Percentiles rank a stretch among this genome's conserved stretches.
phyloP scores from a whole-genome alignment of 2,888 invertebrate species.

The Meliscaeva auricollis region DNA sequence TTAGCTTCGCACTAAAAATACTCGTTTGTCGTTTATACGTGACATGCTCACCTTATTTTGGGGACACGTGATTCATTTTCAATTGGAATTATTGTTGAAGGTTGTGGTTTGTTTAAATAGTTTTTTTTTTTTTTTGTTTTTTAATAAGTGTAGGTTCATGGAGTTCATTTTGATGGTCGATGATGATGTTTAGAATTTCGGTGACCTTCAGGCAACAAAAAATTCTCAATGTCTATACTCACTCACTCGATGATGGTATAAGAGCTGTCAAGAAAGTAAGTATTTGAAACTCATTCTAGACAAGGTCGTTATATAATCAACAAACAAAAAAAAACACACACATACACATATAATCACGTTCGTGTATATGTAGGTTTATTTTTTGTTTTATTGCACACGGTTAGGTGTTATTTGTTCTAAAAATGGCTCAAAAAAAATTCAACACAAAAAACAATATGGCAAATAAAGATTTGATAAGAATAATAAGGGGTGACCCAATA shows the following conservation, averaged over 20 bases:
- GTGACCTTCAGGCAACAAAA: conserved; percentile 41
- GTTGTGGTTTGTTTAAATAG: conserved; percentile 42
- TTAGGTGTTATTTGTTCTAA: conserved; percentile 20
- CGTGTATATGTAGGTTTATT: neutral
- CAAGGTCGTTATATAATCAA: conserved; percentile 49
- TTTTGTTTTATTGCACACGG: conserved; percentile 32
- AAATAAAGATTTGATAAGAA: conserved; percentile 55
- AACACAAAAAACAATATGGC: conserved; percentile 33
- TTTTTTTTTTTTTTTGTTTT: no score
- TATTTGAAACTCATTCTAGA: conserved; percentile 15
- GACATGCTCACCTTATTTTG: conserved; percentile 60
- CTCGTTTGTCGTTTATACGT: conserved; percentile 39
- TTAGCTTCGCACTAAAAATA: conserved; percentile 35
- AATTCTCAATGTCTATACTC: conserved; percentile 23
- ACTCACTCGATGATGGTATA: neutral
- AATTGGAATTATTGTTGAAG: conserved; percentile 47
- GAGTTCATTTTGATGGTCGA: conserved; percentile 63
- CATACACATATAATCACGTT: neutral
- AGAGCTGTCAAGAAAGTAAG: conserved; percentile 26
- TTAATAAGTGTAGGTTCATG: conserved; percentile 8
- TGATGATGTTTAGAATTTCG: conserved; percentile 39
- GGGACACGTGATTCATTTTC: conserved; percentile 66
- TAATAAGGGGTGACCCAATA: conserved; percentile 41
- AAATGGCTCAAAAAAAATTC: conserved; percentile 25
- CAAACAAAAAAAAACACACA: neutral